A percentile compares a stretch with the other conserved stretches of the same genome.
These are phyloP conservation scores for Borostomias antarcticus DNA, from an alignment of 2,797 vertebrate species.

Conservation along the genomic window DNA sequence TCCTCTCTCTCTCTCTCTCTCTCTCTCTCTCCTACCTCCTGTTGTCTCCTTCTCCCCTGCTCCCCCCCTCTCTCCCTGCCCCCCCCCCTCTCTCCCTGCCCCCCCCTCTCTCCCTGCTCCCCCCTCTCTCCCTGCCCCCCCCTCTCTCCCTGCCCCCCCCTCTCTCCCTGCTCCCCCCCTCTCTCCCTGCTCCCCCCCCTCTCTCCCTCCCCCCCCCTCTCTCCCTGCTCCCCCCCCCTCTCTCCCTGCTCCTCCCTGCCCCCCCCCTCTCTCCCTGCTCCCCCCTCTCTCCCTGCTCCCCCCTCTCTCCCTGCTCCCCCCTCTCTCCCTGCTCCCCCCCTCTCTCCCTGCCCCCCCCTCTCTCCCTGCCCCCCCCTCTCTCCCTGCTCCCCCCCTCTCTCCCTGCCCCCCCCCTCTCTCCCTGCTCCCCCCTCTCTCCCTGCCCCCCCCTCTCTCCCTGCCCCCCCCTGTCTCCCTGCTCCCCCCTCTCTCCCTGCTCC, in stretches of 20 bases:
- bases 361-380: conserved; percentile 19
- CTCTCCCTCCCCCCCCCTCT: conserved; percentile 15
- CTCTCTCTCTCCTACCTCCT: background rate
- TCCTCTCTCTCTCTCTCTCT: background rate
- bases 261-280: conserved; percentile 24
- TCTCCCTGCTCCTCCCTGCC: conserved; percentile 30
- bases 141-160: conserved; percentile 18
- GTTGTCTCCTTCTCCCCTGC: too few species aligned
- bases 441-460: conserved; percentile 11
- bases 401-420: conserved; percentile 20
- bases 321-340: conserved; percentile 26
- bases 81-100: conserved; percentile 18
- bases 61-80: background rate
- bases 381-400: conserved; percentile 15
- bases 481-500: conserved; percentile 14
- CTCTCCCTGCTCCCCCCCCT: conserved; percentile 21
- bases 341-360: conserved; percentile 18
- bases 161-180: conserved; percentile 13
- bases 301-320: conserved; percentile 11
- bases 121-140: conserved; percentile 23
- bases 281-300: conserved; percentile 15
- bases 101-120: conserved; percentile 14
- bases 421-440: conserved; percentile 22
- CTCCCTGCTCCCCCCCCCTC: conserved; percentile 8
- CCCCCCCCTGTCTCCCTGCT: conserved; percentile 53